Evolutionary conservation across 1,140 invertebrate genomes (phyloP), one percentile per base, ranked within the genome.

Genomic region (Pseudomyrmex dendroicus): DNA sequence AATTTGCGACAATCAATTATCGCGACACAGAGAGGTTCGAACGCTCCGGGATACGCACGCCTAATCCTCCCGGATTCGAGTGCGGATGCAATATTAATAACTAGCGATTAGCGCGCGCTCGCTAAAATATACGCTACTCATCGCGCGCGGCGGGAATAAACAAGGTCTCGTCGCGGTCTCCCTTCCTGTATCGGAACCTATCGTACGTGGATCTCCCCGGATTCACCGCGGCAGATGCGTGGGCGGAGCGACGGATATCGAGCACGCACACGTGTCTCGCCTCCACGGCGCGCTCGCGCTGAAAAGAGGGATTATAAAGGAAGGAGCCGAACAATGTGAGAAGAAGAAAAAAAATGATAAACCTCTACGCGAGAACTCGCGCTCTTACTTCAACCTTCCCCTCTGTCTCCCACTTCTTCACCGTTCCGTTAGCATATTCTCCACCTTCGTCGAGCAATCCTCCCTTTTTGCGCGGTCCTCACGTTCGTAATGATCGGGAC

Each of bases 21-120:
- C 70, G 78, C 59, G 86, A 86, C 68, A 83, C 84, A 80, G 46
- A 17, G 59, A 56, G 82, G 73, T 73, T 22, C 67, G 52, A 57
- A 56, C 13, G 35, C 35, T 35, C 35, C 35, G 73, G 52, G 68
- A 73, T 46, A 61, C 61, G 67, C 50, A 20, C 62, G 44, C 61
- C 86, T 91, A 90, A 91, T 87, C 85, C 91, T 20, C 4, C 35
- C 35, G 77, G 80, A 86, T 87, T 88, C 63, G 64, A 20, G 72
- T 59, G 85, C 82, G 91, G 88, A 92, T 92, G 90, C 89, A 89
- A 90, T 91, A 92, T 92, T 92, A 92, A 92, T 92, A 91, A 92
- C 89, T 77, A 50, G 80, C 89, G 91, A 89, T 90, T 91, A 84
- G 85, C 56, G 78, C 61, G 73, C 64, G 73, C 10, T 85, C 70